A percentile compares a stretch with the other conserved stretches of the same genome.
phyloP scores from a whole-genome alignment of 2,888 invertebrate species.

The Cephus pygmeus region DNA sequence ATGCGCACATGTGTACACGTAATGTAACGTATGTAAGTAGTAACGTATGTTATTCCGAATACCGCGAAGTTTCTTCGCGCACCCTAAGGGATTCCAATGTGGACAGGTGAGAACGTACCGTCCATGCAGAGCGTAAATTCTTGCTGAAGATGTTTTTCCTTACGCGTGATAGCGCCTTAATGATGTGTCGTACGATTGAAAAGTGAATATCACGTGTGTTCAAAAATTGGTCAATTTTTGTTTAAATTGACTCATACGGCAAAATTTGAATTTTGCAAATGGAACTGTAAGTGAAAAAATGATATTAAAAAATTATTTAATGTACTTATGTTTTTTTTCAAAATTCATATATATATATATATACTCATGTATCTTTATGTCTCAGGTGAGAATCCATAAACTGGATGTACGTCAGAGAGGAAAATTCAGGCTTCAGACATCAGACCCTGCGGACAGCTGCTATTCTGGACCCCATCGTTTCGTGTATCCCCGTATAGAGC shows the following conservation, averaged over 20 bases:
- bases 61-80: not conserved
- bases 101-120: not conserved
- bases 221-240: not conserved
- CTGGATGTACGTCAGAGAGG: not conserved
- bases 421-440: not conserved
- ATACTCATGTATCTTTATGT: not conserved
- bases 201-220: not conserved
- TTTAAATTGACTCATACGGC: not conserved
- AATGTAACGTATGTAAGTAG: not conserved
- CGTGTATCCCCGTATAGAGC: not conserved
- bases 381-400: not conserved
- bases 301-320: not conserved
- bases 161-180: not conserved
- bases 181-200: not conserved
- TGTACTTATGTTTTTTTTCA: not conserved
- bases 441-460: slow-evolving; percentile 39
- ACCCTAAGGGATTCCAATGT: not conserved
- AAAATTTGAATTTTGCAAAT: not conserved
- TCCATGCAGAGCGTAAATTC: not conserved
- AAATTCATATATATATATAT: not conserved
- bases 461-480: slow-evolving; percentile 31
- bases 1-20: not conserved
- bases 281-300: not conserved
- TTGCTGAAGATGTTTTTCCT: not conserved
- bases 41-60: not conserved